phyloP scores from a whole-genome alignment of 2,797 vertebrate genomes.

The Chloroceryle inda region DNA sequence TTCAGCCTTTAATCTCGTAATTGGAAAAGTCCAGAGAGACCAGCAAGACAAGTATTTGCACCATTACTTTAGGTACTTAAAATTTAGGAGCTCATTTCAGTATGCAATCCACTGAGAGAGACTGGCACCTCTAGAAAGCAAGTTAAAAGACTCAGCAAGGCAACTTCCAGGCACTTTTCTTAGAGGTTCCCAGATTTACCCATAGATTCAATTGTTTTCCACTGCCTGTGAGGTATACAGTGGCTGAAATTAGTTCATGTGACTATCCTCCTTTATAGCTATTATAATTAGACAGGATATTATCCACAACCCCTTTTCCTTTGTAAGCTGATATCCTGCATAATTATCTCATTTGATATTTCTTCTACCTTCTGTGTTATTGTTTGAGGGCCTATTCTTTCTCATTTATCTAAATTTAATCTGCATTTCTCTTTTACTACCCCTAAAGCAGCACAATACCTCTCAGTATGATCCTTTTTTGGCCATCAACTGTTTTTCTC shows the following conservation, averaged over 20 bases:
- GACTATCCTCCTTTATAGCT: neutral
- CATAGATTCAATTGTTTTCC: neutral
- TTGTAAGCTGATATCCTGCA: conserved; percentile 46
- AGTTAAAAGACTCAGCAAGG: neutral
- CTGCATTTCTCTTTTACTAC: conserved; percentile 60
- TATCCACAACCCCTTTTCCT: conserved; percentile 34
- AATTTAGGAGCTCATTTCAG: neutral
- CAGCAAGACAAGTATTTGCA: neutral
- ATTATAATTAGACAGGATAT: conserved; percentile 71
- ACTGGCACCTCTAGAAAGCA: neutral
- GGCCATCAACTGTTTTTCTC: conserved; percentile 22
- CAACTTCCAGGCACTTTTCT: neutral
- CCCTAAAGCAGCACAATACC: conserved; percentile 5
- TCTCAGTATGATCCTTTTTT: conserved; percentile 4
- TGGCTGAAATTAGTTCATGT: neutral
- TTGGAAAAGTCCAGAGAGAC: neutral
- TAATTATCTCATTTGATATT: conserved; percentile 65
- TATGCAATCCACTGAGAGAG: neutral
- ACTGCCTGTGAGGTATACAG: neutral
- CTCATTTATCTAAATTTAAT: conserved; percentile 67
- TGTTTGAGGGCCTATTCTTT: conserved; percentile 32
- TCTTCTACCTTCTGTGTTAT: conserved; percentile 49
- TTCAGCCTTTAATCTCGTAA: neutral
- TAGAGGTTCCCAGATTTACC: neutral
- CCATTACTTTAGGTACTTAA: neutral